Evolutionary conservation across 2,888 invertebrate species (phyloP).

Genomic region (Ichneumoninae sp.): DNA sequence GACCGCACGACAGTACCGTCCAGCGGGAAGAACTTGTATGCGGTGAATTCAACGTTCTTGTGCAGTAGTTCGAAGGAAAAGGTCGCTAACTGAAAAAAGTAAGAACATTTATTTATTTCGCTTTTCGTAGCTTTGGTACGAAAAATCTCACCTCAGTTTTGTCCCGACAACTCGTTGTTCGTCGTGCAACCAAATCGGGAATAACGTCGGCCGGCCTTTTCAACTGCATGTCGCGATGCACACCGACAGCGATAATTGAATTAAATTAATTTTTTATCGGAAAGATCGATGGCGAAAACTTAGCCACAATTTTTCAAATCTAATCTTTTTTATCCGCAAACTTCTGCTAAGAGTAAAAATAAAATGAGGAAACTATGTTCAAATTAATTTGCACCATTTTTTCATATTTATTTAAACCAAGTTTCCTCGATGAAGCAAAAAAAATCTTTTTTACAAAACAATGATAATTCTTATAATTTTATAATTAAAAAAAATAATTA

Average conservation of each 20-base stretch:
- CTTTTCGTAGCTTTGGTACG: background rate
- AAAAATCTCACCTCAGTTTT: conserved; percentile 43
- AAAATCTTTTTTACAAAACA: too few species aligned
- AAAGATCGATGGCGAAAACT: background rate
- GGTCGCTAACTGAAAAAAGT: conserved; percentile 20
- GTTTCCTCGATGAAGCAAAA: too few species aligned
- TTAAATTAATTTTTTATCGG: background rate
- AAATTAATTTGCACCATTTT: background rate
- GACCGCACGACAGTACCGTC: conserved; percentile 45
- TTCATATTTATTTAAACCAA: too few species aligned
- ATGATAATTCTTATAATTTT: too few species aligned
- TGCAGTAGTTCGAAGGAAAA: conserved; percentile 49
- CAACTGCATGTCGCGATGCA: conserved; percentile 18
- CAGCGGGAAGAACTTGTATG: conserved; percentile 38
- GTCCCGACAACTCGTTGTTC: conserved; percentile 18
- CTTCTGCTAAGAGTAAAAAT: background rate
- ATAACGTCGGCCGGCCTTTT: conserved; percentile 47
- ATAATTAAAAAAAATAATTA: too few species aligned
- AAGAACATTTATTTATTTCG: background rate
- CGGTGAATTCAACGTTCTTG: conserved; percentile 43
- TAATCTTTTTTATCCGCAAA: background rate
- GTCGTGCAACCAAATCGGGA: conserved; percentile 12
- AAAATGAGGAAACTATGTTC: too few species aligned
- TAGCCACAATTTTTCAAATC: background rate
- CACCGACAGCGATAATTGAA: background rate